Base-by-base conservation (phyloP, 2,113 vertebrate species). In the Mastomys coucha region DNA sequence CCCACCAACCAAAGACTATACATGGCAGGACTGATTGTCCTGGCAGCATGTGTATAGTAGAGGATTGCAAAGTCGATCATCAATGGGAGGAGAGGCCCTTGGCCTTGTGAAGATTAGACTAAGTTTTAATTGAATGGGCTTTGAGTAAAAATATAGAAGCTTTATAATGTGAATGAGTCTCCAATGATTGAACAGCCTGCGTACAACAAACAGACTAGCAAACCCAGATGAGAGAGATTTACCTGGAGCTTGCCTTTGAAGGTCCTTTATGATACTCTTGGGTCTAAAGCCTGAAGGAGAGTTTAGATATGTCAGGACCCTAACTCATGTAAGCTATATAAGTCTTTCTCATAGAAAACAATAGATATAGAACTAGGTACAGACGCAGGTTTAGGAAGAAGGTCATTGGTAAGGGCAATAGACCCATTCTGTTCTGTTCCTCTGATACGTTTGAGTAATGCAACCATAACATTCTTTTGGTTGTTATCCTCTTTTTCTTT, bases 41-140 rank as follows among this genome's bases (percentile, higher is more conserved):
- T n/a, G n/a, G n/a, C n/a, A n/a, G n/a, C n/a, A n/a, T n/a, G n/a
- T n/a, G n/a, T n/a, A n/a, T n/a, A n/a, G n/a, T n/a, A n/a, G n/a
- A n/a, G n/a, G n/a, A n/a, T n/a, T n/a, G n/a, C n/a, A n/a, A n/a
- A n/a, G n/a, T n/a, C n/a, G n/a, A n/a, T n/a, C n/a, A n/a, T n/a
- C n/a, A n/a, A n/a, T n/a, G n/a, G n/a, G n/a, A n/a, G n/a, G n/a
- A n/a, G n/a, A n/a, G n/a, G n/a, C n/a, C n/a, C n/a, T n/a, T n/a
- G n/a, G n/a, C n/a, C n/a, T n/a, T n/a, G n/a, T n/a, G n/a, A n/a
- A n/a, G n/a, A 28, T 90, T 70, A 91, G 24, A 80, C 63, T 75
- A 84, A 78, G 70, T 85, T 91, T 96, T 70, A 85, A 95, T 10
- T 88, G 49, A 70, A 33, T 39, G 16, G 56, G 6, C 51, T 39